Evolutionary conservation across 2,888 invertebrate species (phyloP).

Genomic region (Melinaea marsaeus): DNA sequence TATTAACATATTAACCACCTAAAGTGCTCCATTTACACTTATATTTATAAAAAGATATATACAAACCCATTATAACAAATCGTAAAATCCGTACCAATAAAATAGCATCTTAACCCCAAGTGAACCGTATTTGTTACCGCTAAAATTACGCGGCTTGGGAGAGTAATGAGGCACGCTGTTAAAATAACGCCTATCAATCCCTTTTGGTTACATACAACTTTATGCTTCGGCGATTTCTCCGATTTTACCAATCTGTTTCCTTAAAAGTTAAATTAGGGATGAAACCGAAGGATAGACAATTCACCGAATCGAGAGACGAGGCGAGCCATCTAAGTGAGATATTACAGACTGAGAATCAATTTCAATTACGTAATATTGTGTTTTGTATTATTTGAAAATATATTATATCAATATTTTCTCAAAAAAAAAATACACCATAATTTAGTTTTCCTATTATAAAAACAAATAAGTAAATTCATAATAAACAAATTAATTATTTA

Average conservation of each 20-base stretch:
- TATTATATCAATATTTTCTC: neutral
- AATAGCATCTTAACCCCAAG: conserved; percentile 12
- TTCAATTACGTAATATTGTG: conserved; percentile 12
- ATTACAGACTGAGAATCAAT: conserved; percentile 35
- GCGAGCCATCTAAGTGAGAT: conserved; percentile 35
- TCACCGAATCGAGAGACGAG: conserved; percentile 50
- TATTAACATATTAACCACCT: no score
- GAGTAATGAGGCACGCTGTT: conserved; percentile 52
- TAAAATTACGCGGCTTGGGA: conserved; percentile 39
- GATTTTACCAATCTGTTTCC: conserved; percentile 59
- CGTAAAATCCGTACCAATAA: conserved; percentile 14
- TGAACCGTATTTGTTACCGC: conserved; percentile 28
- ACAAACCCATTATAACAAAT: neutral
- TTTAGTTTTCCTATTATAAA: no score
- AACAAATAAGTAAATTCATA: no score
- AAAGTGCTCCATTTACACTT: no score
- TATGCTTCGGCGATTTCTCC: conserved; percentile 55
- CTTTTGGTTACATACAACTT: conserved; percentile 63
- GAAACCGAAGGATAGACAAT: conserved; percentile 61
- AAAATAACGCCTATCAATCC: conserved; percentile 63
- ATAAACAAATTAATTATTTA: no score
- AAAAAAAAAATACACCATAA: no score
- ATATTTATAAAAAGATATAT: neutral
- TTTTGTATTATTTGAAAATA: conserved; percentile 15
- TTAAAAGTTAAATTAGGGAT: conserved; percentile 71